Evolutionary conservation across 1,140 invertebrate genomes (phyloP), one percentile per base, ranked within the genome.

Genomic region (Chymomyza costata): DNA sequence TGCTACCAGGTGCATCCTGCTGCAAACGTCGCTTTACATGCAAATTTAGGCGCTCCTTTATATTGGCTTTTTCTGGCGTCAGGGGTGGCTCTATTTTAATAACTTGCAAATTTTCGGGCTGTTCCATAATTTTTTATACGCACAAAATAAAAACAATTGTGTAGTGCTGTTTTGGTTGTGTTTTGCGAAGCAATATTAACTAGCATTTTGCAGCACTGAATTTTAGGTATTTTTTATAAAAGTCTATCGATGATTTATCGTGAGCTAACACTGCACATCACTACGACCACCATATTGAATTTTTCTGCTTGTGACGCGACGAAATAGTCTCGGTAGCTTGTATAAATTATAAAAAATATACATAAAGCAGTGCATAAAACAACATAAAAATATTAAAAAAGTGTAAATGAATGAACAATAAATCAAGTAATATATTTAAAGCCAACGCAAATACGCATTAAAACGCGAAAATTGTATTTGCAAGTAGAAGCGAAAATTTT

Each of bases 21-120:
- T 78, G 78, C 6, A 84, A 35, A 6, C 83, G 67, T 1, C 83
- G 62, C 49, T 84, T 84, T 0, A 84, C 83, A 40, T 84, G 83
- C 17, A 83, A 41, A 53, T 84, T 83, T 8, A 84, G 18, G 0
- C 81, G 81, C n/a, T 84, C 82, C 41, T 83, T 84, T 1, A 73
- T 82, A 21, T 73, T 71, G 6, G 35, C 14, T 2, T 68, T 68
- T 13, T 65, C 65, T 3, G 51, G 43, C 6, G 65, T 55, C 0
- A 16, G 35, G 1, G 48, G 49, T 14, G 56, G 60, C 18, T 83
- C 81, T 18, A 71, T 7, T 61, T 83, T 83, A 8, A 67, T 57
- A 1, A 76, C 45, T 54, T 81, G 73, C 13, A 73, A 41, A 55
- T 81, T 67, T 41, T 71, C 64, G 6, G 67, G 67, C 15, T 64